A percentile compares a stretch with the other conserved stretches of the same genome.
phyloP scores from a whole-genome alignment of 2,888 invertebrate genomes.

The Philereme transversata region DNA sequence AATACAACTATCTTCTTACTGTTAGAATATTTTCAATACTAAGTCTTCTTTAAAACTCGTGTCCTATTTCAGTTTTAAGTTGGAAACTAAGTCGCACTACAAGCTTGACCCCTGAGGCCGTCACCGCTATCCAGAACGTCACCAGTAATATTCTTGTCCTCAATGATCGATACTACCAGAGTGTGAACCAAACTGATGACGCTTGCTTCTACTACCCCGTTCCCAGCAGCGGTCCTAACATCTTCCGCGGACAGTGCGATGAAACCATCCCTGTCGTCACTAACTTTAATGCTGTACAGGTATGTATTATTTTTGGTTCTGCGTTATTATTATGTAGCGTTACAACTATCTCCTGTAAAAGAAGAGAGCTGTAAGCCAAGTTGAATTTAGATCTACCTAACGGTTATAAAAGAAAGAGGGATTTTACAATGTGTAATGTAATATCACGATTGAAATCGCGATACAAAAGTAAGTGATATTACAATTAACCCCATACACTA shows the following conservation, averaged over 20 bases:
- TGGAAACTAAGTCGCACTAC: slow-evolving; percentile 62
- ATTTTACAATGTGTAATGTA: too few species aligned
- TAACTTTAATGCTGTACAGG: slow-evolving; percentile 45
- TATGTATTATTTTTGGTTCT: slow-evolving; percentile 35
- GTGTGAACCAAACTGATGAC: slow-evolving; percentile 40
- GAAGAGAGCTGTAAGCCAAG: too few species aligned
- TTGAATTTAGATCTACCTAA: too few species aligned
- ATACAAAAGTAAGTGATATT: too few species aligned
- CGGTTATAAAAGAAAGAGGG: too few species aligned
- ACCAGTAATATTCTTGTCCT: slow-evolving; percentile 41
- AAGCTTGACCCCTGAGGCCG: slow-evolving; percentile 35
- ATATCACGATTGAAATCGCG: too few species aligned
- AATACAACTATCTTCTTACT: too few species aligned
- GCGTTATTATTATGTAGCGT: too few species aligned
- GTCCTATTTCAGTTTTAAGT: slow-evolving; percentile 52
- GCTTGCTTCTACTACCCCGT: slow-evolving; percentile 56
- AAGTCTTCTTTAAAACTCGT: not conserved
- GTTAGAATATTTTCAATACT: not conserved
- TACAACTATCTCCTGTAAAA: too few species aligned
- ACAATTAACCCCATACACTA: too few species aligned
- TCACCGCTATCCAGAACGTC: slow-evolving; percentile 36
- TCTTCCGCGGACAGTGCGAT: slow-evolving; percentile 52
- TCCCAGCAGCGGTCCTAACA: slow-evolving; percentile 33
- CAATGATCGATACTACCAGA: slow-evolving; percentile 48
- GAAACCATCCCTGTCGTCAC: slow-evolving; percentile 58